Evolutionary conservation across 2,113 vertebrate species (phyloP).

Genomic region (Macroglossus sobrinus): DNA sequence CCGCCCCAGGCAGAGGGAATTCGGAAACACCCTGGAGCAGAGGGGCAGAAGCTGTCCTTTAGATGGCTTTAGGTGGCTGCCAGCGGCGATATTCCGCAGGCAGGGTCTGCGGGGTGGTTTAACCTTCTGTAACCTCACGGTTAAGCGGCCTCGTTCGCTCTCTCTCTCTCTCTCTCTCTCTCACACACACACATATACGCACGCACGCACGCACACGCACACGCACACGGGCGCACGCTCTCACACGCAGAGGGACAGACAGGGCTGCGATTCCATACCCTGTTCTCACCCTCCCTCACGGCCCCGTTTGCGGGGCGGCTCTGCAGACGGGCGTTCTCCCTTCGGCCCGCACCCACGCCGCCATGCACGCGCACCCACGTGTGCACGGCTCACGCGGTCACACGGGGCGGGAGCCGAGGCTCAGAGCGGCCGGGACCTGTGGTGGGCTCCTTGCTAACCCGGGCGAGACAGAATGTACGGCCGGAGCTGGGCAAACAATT

Average conservation of each 20-base stretch:
- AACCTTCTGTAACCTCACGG: background rate
- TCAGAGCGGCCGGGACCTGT: background rate
- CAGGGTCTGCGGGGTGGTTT: background rate
- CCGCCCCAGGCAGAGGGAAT: slow-evolving; percentile 32
- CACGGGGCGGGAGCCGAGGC: background rate
- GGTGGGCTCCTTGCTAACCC: background rate
- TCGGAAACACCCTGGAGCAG: background rate
- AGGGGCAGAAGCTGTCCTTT: slow-evolving; percentile 32
- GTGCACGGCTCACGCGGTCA: background rate
- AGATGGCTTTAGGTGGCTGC: slow-evolving; percentile 49
- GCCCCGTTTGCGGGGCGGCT: background rate
- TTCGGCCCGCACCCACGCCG: rapidly evolving
- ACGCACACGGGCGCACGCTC: background rate
- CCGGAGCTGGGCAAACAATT: slow-evolving; percentile 63
- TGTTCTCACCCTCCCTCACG: too few relatives aligned
- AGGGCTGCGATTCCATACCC: rapidly evolving
- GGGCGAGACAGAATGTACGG: background rate
- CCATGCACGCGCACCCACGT: background rate
- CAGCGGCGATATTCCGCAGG: slow-evolving; percentile 39
- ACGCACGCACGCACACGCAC: background rate
- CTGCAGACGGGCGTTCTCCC: background rate
- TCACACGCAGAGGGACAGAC: background rate
- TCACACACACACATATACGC: background rate
- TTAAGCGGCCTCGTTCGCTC: rapidly evolving
- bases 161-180: background rate